phyloP scores from a whole-genome alignment of 2,113 vertebrate species.

The Pseudorhombus dupliciocellatus region DNA sequence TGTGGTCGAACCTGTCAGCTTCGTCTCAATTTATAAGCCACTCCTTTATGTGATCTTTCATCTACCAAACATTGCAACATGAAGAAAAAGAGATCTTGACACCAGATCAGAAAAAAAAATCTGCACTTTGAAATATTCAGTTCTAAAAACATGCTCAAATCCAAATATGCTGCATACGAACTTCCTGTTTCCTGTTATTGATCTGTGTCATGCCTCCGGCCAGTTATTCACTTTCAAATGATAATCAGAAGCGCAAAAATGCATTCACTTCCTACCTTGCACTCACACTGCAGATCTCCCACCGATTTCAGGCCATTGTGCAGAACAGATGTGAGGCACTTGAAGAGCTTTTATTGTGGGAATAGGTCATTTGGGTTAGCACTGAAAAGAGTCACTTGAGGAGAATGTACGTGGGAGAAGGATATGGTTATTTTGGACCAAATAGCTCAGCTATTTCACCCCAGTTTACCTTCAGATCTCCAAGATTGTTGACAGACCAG shows the following conservation, averaged over 20 bases:
- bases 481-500: constrained; percentile 13
- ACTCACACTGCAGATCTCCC: constrained; percentile 2
- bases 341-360: constrained; percentile 21
- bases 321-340: constrained; percentile 41
- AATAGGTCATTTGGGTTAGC: constrained; percentile 25
- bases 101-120: background rate
- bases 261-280: background rate
- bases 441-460: constrained; percentile 23
- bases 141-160: background rate
- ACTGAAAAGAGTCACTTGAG: constrained; percentile 37
- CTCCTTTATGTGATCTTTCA: background rate
- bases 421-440: constrained; percentile 39
- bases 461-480: constrained; percentile 16
- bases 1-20: background rate
- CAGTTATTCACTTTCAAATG: background rate
- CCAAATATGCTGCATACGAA: background rate
- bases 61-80: constrained; percentile 1
- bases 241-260: background rate
- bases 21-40: background rate
- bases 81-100: constrained; percentile 1
- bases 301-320: background rate
- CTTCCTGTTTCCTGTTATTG: background rate
- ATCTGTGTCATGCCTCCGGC: background rate
- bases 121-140: background rate
- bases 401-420: constrained; percentile 17